phyloP scores from a whole-genome alignment of 1,140 invertebrate species.

The Apis mellifera region DNA sequence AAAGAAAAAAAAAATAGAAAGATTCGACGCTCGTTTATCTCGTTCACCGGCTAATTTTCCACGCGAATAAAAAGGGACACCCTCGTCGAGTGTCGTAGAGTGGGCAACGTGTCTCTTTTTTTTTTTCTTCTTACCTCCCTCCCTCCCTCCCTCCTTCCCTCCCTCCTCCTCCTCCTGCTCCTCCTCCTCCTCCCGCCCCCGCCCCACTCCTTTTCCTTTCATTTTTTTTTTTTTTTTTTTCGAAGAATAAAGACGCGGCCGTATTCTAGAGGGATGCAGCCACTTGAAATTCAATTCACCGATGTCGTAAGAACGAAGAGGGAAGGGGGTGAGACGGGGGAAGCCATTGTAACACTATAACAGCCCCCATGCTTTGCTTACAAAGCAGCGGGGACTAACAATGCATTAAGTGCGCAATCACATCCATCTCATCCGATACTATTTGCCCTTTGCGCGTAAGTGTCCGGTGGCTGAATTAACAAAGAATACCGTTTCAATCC shows the following conservation, averaged over 20 bases:
- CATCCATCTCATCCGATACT: conserved; percentile 82
- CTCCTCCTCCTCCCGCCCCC: no score
- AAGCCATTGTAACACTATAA: conserved; percentile 79
- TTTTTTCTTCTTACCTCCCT: neutral
- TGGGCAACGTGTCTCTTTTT: conserved; percentile 51
- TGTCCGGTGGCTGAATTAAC: conserved; percentile 77
- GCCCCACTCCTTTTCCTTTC: conserved; percentile 12
- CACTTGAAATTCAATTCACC: conserved; percentile 82
- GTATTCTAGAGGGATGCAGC: conserved; percentile 80
- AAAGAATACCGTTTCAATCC: conserved; percentile 49
- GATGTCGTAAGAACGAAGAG: conserved; percentile 71
- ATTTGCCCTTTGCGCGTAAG: conserved; percentile 80
- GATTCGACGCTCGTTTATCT: conserved; percentile 38
- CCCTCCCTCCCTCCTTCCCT: no score
- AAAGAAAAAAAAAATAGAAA: neutral
- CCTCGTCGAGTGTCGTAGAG: conserved; percentile 53
- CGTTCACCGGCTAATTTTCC: conserved; percentile 38
- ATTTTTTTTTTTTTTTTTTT: conserved; percentile 53
- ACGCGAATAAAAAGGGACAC: conserved; percentile 32
- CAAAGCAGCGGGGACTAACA: conserved; percentile 79
- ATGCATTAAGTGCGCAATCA: conserved; percentile 82
- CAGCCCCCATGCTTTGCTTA: conserved; percentile 80
- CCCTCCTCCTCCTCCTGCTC: conserved; percentile 7
- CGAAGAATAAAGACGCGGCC: conserved; percentile 74
- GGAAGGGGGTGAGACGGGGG: conserved; percentile 48